phyloP scores from a whole-genome alignment of 2,888 invertebrate species.

The Serrognathus titanus region DNA sequence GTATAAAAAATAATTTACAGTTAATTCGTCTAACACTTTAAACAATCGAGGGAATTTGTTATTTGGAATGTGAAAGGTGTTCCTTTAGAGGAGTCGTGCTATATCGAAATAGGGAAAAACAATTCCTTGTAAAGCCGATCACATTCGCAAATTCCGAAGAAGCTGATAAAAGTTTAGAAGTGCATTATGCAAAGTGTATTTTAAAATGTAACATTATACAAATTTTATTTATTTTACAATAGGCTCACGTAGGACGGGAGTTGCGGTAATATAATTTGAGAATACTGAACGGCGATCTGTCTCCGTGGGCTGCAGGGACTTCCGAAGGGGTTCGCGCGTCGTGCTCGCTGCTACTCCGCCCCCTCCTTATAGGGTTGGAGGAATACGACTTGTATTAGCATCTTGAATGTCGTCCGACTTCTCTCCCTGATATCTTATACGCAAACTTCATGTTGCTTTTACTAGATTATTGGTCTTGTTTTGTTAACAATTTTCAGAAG shows the following conservation, averaged over 20 bases:
- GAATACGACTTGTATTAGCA: conserved; percentile 39
- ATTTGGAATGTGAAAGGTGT: too few species aligned
- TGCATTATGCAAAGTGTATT: conserved; percentile 50
- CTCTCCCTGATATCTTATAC: not conserved
- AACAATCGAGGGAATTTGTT: too few species aligned
- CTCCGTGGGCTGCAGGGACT: conserved; percentile 33
- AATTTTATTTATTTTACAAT: conserved; percentile 53
- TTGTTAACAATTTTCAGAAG: too few species aligned
- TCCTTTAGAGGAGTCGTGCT: too few species aligned
- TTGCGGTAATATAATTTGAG: conserved; percentile 50
- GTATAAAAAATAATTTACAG: too few species aligned
- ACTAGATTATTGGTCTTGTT: not conserved
- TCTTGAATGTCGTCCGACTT: conserved; percentile 33
- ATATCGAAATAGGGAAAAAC: too few species aligned
- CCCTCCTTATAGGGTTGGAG: conserved; percentile 11
- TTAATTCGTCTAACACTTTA: too few species aligned
- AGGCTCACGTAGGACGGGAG: conserved; percentile 49
- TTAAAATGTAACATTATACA: conserved; percentile 51
- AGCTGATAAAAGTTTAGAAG: conserved; percentile 26
- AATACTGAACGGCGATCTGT: conserved; percentile 49
- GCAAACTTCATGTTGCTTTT: not conserved
- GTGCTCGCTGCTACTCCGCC: conserved; percentile 4
- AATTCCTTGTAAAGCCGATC: conserved; percentile 13
- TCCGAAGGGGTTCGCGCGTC: conserved; percentile 20
- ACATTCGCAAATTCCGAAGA: conserved; percentile 13